Evolutionary conservation across 2,113 vertebrate genomes (phyloP), one percentile per base, ranked within the genome.

Genomic region (Gallinago undulata): DNA sequence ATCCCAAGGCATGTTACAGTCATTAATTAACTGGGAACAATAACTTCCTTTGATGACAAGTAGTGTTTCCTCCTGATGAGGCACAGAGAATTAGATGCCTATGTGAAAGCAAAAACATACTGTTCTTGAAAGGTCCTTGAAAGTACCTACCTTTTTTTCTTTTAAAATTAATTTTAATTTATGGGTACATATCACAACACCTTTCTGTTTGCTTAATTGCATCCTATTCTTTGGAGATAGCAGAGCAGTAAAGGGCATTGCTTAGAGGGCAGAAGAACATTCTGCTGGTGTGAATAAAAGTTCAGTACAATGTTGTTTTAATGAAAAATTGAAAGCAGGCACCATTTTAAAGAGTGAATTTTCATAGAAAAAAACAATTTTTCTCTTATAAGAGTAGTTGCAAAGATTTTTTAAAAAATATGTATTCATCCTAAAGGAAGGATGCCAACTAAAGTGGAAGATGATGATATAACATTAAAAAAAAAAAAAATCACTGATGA

Each of bases 11-110:
- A 2, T 82, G 77, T 89, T 91, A 57, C 28, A 73, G 74, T 80
- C 83, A 92, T 93, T 91, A 96, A 94, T 96, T 95, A 96, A 90
- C 57, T 87, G 82, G 57, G 48, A 93, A 94, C 81, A 96, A 87
- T 75, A 92, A 92, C 83, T 89, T 96, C 90, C 95, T 92, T 93
- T 95, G 95, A 92, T 94, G 94, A 93, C 84, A 96, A 90, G 82
- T 39, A 63, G 41, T 63, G 73, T 75, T 90, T 94, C 92, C 88
- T 91, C 30, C 48, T 92, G 76, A 90, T 89, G 90, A 95, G 90
- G 56, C 96, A 81, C 56, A 37, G 76, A 68, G 92, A 77, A 84
- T 87, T 90, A 89, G 88, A 96, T 94, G 64, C 73, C 22, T 80
- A 68, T 95, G 90, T 90, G 67, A 84, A 91, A 88, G 72, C 23